Evolutionary conservation across 2,113 vertebrate species (phyloP), one percentile per base, ranked within the genome.

Genomic region (Maccullochella peelii): DNA sequence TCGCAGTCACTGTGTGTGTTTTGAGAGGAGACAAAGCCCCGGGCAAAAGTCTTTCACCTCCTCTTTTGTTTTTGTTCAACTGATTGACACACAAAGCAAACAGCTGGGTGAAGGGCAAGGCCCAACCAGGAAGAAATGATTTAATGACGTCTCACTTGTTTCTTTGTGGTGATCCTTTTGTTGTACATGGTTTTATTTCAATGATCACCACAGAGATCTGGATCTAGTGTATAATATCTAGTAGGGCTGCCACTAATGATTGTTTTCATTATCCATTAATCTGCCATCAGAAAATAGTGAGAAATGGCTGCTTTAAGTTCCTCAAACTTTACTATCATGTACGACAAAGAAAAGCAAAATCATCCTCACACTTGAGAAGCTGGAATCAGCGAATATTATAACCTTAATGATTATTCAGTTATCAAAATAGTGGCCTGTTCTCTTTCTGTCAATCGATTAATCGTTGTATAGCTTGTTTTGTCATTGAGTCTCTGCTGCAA

Each of bases 21-120:
- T 47, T 30, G n/a, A 54, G 47, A 63, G 52, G 54, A 73, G 72
- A 86, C 55, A 42, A 38, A 75, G 40, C 79, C 67, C 20, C 33
- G 25, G 86, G 77, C 77, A 5, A 38, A 69, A 12, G 54, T 81
- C 10, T 16, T 38, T 71, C 58, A 71, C 14, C 63, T 84, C 38
- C 38, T 15, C 4, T n/a, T 18, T 50, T 80, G 44, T 70, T 79
- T 14, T 77, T 83, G 27, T 69, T 58, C 23, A 42, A 6, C 66
- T 76, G 27, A 70, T 23, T 73, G 44, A 57, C 33, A 33, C 59
- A 59, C 47, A 70, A 57, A 54, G 55, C 50, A 74, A 63, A 80
- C 25, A 80, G 40, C 63, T 33, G 57, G 23, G 10, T 21, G 3
- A 14, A 83, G 42, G 49, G 33, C 6, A 65, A 5, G 15, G 52